phyloP scores from a whole-genome alignment of 1,140 invertebrate species.

The Riptortus pedestris region DNA sequence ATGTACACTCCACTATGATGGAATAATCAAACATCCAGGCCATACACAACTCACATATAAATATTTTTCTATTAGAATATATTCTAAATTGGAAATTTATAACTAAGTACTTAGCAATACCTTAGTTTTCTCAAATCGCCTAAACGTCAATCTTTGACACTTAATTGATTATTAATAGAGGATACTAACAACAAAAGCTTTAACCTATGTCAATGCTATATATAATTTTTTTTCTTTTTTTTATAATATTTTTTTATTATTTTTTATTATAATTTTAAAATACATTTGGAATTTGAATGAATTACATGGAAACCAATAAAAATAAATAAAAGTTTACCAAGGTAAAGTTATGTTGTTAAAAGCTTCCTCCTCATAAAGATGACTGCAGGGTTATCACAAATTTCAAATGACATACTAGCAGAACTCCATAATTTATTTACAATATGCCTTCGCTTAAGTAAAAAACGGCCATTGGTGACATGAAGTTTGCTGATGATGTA shows the following conservation, averaged over 20 bases:
- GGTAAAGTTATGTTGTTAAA: slow-evolving; percentile 3
- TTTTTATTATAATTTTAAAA: slow-evolving; percentile 2
- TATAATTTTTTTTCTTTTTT: not conserved
- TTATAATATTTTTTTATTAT: not conserved
- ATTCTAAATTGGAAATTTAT: slow-evolving; percentile 16
- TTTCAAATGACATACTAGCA: not conserved
- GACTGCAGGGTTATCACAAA: not conserved
- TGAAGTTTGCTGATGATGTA: too few relatives aligned
- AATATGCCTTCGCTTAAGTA: too few relatives aligned
- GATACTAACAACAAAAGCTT: slow-evolving; percentile 15
- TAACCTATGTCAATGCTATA: slow-evolving; percentile 14
- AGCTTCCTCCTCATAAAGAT: not conserved
- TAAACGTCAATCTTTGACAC: slow-evolving; percentile 16
- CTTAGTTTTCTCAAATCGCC: slow-evolving; percentile 13
- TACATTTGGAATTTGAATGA: not conserved
- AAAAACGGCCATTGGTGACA: too few relatives aligned
- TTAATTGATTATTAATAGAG: slow-evolving; percentile 17
- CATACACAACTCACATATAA: slow-evolving; percentile 18
- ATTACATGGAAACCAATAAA: not conserved
- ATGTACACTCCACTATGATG: slow-evolving; percentile 1
- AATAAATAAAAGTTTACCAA: not conserved
- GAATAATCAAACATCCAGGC: slow-evolving; percentile 8
- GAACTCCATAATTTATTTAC: not conserved
- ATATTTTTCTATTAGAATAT: slow-evolving; percentile 13
- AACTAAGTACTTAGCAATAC: slow-evolving; percentile 15